Conservation (phyloP, 1,140 invertebrate species). For the Heliothis subflexa region DNA sequence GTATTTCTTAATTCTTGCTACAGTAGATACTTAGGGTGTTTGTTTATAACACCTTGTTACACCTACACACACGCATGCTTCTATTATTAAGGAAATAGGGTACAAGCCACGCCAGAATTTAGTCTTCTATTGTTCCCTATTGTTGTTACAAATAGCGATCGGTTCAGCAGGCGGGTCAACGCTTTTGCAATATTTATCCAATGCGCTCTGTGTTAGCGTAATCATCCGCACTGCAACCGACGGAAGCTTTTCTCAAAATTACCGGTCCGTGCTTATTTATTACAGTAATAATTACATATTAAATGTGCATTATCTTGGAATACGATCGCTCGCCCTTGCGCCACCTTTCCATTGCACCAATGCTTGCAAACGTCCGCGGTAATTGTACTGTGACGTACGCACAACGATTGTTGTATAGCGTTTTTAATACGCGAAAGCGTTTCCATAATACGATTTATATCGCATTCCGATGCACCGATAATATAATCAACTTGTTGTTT, state of each 20-base stretch:
- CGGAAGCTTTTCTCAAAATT: slow-evolving; percentile 60
- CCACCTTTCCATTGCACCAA: slow-evolving; percentile 45
- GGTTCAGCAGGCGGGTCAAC: slow-evolving; percentile 53
- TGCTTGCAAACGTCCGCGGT: slow-evolving; percentile 26
- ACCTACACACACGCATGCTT: not conserved
- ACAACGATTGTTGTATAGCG: slow-evolving; percentile 12
- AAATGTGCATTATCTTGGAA: slow-evolving; percentile 45
- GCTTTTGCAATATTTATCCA: slow-evolving; percentile 67
- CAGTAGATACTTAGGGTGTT: not conserved
- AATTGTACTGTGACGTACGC: slow-evolving; percentile 30
- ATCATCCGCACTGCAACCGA: slow-evolving; percentile 60
- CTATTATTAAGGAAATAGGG: slow-evolving; percentile 19
- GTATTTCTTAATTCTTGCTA: slow-evolving; percentile 30
- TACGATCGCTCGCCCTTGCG: slow-evolving; percentile 38
- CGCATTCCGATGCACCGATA: slow-evolving; percentile 45
- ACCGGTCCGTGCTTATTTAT: slow-evolving; percentile 46
- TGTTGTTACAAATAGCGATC: slow-evolving; percentile 56
- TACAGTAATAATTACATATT: slow-evolving; percentile 45
- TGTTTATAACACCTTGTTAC: not conserved
- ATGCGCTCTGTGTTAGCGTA: slow-evolving; percentile 53
- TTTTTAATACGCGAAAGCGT: slow-evolving; percentile 40
- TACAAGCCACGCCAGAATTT: slow-evolving; percentile 37
- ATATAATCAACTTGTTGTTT: slow-evolving; percentile 32
- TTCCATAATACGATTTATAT: slow-evolving; percentile 39
- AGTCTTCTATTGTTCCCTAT: slow-evolving; percentile 55